phyloP scores from a whole-genome alignment of 92 coral and sea anemone genomes.

The Palythoa grandis region DNA sequence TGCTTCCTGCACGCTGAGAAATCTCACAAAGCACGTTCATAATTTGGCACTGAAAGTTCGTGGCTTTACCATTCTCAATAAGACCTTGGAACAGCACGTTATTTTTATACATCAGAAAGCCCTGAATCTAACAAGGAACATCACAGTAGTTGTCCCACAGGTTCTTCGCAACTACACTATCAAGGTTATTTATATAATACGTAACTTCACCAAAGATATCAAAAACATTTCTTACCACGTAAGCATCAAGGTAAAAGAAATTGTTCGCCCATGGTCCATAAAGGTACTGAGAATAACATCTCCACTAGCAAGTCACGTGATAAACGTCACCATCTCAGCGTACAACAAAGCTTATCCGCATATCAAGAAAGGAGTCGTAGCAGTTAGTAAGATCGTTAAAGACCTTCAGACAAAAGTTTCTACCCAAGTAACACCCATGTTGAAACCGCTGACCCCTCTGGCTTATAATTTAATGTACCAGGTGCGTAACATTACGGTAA shows the following conservation, averaged over 20 bases:
- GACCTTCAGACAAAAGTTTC: conserved; percentile 54
- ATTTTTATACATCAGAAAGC: conserved; percentile 22
- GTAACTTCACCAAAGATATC: conserved; percentile 68
- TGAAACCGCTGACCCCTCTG: conserved; percentile 68
- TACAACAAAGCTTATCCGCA: conserved; percentile 68
- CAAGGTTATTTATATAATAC: conserved; percentile 69
- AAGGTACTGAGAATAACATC: conserved; percentile 59
- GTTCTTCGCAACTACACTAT: conserved; percentile 73
- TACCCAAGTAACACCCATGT: conserved; percentile 64
- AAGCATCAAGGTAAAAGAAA: conserved; percentile 47
- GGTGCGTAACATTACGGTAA: conserved; percentile 70
- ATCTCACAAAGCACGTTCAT: conserved; percentile 51
- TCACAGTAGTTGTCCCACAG: conserved; percentile 63
- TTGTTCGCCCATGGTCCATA: conserved; percentile 37
- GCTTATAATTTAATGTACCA: conserved; percentile 62
- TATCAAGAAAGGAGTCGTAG: conserved; percentile 49
- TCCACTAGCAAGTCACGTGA: conserved; percentile 66
- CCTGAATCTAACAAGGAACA: conserved; percentile 58
- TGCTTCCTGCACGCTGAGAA: conserved; percentile 71
- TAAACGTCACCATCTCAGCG: conserved; percentile 59
- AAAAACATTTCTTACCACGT: conserved; percentile 52
- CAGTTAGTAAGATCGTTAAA: conserved; percentile 41
- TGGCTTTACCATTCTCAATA: conserved; percentile 60
- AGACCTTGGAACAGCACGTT: conserved; percentile 61
- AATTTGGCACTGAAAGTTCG: conserved; percentile 52